A percentile compares a stretch with the other conserved stretches of the same genome.
Evolutionary conservation across 2,113 vertebrate species (phyloP).

Genomic region (Tichodroma muraria): DNA sequence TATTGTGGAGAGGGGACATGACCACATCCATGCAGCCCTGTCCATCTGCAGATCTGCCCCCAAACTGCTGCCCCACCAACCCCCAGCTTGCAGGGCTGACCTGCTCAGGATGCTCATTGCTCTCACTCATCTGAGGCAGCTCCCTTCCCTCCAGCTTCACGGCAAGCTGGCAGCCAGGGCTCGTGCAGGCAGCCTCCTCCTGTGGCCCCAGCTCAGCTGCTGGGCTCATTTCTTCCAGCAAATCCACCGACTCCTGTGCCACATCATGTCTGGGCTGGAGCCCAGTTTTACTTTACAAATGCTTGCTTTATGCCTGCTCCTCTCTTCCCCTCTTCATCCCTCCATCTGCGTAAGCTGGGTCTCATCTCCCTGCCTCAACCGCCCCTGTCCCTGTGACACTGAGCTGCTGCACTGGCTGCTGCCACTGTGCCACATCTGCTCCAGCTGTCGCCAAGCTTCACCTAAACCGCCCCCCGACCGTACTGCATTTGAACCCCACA

Average conservation of each 20-base stretch:
- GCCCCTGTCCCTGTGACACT: fast-evolving
- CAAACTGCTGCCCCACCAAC: fast-evolving
- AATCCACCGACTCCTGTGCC: neutral
- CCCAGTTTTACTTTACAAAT: neutral
- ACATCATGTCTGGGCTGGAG: neutral
- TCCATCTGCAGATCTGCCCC: neutral
- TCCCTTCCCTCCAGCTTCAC: neutral
- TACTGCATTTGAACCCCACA: fast-evolving
- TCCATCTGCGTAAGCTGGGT: fast-evolving
- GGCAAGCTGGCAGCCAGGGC: fast-evolving
- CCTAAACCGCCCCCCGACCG: fast-evolving
- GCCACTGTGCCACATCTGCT: neutral
- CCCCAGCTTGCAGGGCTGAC: neutral
- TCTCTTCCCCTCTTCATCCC: neutral
- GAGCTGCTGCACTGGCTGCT: neutral
- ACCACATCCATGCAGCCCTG: neutral
- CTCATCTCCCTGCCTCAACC: neutral
- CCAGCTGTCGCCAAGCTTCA: neutral
- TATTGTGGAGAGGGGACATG: fast-evolving
- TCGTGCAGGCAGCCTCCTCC: neutral
- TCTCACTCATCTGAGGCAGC: neutral
- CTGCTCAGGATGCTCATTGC: neutral
- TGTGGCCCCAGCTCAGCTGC: fast-evolving
- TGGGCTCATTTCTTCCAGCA: neutral
- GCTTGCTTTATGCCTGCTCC: neutral